phyloP scores from a whole-genome alignment of 2,113 vertebrate genomes.

The Platycercus adscitus region DNA sequence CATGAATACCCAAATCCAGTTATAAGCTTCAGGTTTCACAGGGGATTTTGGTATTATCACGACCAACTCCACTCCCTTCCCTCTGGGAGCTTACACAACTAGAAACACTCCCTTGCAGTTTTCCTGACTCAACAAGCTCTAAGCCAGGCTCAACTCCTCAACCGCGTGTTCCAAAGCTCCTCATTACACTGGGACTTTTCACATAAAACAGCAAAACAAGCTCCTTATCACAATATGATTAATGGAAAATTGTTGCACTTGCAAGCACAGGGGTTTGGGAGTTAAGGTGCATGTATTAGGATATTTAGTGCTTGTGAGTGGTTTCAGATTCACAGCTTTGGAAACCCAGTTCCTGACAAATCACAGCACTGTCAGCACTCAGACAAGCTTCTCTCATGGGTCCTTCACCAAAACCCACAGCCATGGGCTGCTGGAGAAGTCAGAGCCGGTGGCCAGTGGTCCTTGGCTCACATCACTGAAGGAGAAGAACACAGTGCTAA shows the following conservation, averaged over 20 bases:
- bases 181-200: background rate
- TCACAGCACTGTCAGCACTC: background rate
- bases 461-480: background rate
- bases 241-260: background rate
- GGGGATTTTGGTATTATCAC: background rate
- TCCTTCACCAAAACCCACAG: background rate
- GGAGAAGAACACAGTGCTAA: background rate
- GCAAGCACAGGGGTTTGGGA: background rate
- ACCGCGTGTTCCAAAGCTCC: background rate
- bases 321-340: background rate
- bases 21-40: background rate
- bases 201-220: background rate
- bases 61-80: background rate
- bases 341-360: background rate
- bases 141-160: background rate
- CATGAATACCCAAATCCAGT: slow-evolving; percentile 1
- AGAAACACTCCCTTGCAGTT: background rate
- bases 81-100: background rate
- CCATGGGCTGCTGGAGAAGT: background rate
- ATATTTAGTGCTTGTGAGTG: background rate
- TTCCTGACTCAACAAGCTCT: background rate
- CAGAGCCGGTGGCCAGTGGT: background rate
- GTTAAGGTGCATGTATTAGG: background rate
- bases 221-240: background rate
- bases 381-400: background rate